Conservation (phyloP, 2,888 invertebrate genomes). For the Conops quadrifasciatus region DNA sequence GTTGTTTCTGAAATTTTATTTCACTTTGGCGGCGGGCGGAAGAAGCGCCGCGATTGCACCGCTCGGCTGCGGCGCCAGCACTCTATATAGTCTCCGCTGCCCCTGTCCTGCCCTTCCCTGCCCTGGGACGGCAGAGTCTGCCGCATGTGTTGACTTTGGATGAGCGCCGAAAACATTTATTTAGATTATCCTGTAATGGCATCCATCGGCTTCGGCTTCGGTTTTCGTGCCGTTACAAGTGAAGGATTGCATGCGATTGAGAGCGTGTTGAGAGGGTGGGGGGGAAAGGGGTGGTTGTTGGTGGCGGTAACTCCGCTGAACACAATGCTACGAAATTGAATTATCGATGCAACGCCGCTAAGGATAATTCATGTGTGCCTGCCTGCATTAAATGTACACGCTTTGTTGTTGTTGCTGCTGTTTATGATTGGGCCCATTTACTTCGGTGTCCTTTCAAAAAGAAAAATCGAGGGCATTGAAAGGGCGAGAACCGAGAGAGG, state of each 20-base stretch:
- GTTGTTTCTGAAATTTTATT: conserved; percentile 17
- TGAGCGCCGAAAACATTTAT: conserved; percentile 37
- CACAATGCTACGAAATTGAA: conserved; percentile 59
- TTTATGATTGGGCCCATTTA: not conserved
- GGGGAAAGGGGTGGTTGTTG: too few species aligned
- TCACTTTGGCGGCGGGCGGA: not conserved
- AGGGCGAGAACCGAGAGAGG: not conserved
- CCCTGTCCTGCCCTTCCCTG: too few species aligned
- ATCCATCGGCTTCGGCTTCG: conserved; percentile 1
- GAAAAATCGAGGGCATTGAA: conserved; percentile 32
- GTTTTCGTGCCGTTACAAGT: not conserved
- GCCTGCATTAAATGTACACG: conserved; percentile 11
- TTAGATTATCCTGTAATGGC: conserved; percentile 36
- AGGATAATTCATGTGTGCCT: conserved; percentile 34
- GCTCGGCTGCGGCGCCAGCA: not conserved
- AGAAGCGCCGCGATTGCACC: conserved; percentile 4
- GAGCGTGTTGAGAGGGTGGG: not conserved
- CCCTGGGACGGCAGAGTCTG: not conserved
- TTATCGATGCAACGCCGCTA: conserved; percentile 53
- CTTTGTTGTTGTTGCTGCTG: not conserved
- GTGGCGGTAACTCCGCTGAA: conserved; percentile 40
- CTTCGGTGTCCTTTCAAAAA: not conserved
- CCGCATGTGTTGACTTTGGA: conserved; percentile 13
- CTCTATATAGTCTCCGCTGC: not conserved
- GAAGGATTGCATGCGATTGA: too few species aligned